Evolutionary conservation across 2,888 invertebrate genomes (phyloP).

Genomic region (Apantesis nais): DNA sequence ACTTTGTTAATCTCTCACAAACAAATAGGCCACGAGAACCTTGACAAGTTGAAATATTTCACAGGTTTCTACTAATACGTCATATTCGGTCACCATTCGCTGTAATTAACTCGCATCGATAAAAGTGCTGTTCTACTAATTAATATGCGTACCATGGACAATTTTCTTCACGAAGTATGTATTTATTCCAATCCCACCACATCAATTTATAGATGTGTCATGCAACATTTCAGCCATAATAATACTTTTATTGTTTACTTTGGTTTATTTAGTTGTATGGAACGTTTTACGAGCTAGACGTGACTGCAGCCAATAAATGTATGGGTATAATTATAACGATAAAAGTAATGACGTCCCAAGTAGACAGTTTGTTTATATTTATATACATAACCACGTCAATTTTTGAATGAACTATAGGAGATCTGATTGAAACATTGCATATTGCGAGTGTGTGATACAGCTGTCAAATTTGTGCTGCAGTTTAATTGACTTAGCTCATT

Average conservation of each 20-base stretch:
- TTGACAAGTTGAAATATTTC: conserved; percentile 14
- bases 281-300: conserved; percentile 25
- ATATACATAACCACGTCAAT: neutral
- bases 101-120: conserved; percentile 24
- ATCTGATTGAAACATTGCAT: too few species aligned
- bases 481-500: too few species aligned
- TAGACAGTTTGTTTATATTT: conserved; percentile 6
- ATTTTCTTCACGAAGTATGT: conserved; percentile 32
- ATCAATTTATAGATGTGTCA: conserved; percentile 7
- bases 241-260: conserved; percentile 33
- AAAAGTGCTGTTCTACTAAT: conserved; percentile 28
- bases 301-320: conserved; percentile 29
- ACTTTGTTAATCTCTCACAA: conserved; percentile 7
- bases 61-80: conserved; percentile 7
- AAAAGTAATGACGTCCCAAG: conserved; percentile 5
- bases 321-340: conserved; percentile 12
- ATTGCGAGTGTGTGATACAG: too few species aligned
- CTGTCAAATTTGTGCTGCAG: neutral
- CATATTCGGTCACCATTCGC: conserved; percentile 5
- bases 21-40: conserved; percentile 6
- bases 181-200: conserved; percentile 35
- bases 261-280: conserved; percentile 11
- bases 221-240: conserved; percentile 38
- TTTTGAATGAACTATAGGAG: neutral
- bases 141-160: conserved; percentile 30